phyloP scores from a whole-genome alignment of 2,888 invertebrate species.

The Ceriagrion tenellum region DNA sequence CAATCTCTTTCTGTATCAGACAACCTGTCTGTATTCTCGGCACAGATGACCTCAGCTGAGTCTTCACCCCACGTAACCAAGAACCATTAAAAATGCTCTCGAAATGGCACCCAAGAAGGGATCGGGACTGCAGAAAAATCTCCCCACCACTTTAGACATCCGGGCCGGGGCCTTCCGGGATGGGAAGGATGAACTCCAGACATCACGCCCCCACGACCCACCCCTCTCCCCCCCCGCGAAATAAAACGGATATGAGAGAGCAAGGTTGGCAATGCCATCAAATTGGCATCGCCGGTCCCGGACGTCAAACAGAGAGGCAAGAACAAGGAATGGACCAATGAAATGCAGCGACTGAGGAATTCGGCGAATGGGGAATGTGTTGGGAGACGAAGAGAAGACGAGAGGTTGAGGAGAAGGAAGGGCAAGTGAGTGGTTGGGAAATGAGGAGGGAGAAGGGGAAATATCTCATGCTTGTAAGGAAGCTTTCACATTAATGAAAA shows the following conservation, averaged over 20 bases:
- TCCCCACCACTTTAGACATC: too few relatives aligned
- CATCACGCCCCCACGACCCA: too few relatives aligned
- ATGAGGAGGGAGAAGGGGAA: not conserved
- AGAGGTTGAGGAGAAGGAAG: not conserved
- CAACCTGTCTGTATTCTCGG: too few relatives aligned
- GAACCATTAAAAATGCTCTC: too few relatives aligned
- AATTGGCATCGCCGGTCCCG: constrained; percentile 9
- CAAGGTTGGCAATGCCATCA: not conserved
- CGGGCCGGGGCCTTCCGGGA: too few relatives aligned
- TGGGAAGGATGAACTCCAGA: too few relatives aligned
- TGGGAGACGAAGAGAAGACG: not conserved
- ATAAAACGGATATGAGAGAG: not conserved
- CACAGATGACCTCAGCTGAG: too few relatives aligned
- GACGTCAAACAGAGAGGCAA: not conserved
- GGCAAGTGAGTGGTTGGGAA: not conserved
- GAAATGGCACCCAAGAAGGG: too few relatives aligned
- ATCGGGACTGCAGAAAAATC: too few relatives aligned
- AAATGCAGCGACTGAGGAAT: constrained; percentile 48
- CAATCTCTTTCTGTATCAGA: too few relatives aligned
- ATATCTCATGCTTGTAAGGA: constrained; percentile 30
- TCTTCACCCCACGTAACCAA: too few relatives aligned
- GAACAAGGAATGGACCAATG: constrained; percentile 22
- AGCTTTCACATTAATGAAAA: constrained; percentile 66
- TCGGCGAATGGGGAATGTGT: not conserved
- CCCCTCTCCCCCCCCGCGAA: too few relatives aligned